These are phyloP conservation scores for Andrena fulva DNA, from an alignment of 2,888 invertebrate genomes.

Conservation along the genomic window DNA sequence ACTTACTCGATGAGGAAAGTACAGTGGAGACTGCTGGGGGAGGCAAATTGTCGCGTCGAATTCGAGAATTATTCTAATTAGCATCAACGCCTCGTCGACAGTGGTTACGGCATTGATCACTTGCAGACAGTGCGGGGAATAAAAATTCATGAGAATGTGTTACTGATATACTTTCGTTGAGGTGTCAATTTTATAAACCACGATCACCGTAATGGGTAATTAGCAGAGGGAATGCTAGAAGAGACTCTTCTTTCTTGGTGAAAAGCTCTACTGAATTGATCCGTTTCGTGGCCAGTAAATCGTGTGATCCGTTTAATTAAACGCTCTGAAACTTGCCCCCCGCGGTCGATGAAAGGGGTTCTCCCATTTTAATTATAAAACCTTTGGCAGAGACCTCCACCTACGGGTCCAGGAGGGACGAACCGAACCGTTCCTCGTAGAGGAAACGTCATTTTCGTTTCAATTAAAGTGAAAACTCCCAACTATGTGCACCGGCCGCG, in stretches of 20 bases:
- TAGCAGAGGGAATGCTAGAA: neutral
- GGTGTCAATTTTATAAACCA: too few species aligned
- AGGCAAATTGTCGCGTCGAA: neutral
- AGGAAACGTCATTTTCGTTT: slow-evolving; percentile 53
- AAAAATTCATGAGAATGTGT: too few species aligned
- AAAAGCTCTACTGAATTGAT: neutral
- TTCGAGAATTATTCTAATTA: neutral
- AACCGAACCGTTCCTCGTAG: too few species aligned
- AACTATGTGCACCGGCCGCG: neutral
- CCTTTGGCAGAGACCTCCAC: slow-evolving; percentile 7
- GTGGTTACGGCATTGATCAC: too few species aligned
- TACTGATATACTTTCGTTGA: too few species aligned
- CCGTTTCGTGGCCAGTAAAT: neutral
- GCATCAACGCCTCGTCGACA: too few species aligned
- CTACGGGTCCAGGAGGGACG: neutral
- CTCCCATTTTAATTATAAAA: slow-evolving; percentile 41
- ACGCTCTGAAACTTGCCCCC: slow-evolving; percentile 1
- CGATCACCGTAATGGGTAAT: too few species aligned
- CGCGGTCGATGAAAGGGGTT: slow-evolving; percentile 9
- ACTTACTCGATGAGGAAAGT: neutral
- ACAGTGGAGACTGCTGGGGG: neutral
- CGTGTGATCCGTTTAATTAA: slow-evolving; percentile 38
- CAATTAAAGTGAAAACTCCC: slow-evolving; percentile 75
- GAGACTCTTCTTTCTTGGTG: neutral
- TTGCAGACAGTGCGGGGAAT: neutral